phyloP scores from a whole-genome alignment of 2,888 invertebrate genomes.

The Enchytraeus crypticus region DNA sequence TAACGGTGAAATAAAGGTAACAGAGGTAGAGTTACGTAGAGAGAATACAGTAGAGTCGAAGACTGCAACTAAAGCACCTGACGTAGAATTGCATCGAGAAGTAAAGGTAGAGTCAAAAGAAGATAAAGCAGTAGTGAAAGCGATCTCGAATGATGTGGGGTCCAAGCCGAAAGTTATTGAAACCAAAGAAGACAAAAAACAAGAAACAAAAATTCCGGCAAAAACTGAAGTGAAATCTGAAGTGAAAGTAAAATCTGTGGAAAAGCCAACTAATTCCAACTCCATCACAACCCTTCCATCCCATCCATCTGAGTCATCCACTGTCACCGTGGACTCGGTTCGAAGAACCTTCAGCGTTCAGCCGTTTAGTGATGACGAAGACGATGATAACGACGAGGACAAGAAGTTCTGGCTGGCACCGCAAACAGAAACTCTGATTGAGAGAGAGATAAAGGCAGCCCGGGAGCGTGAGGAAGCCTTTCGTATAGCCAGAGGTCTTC shows the following conservation, averaged over 20 bases:
- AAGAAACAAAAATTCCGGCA: too few relatives aligned
- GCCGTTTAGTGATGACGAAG: not conserved
- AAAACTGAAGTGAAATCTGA: too few relatives aligned
- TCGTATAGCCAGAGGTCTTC: not conserved
- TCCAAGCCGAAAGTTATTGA: too few relatives aligned
- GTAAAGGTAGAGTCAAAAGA: not conserved
- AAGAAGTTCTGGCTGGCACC: not conserved
- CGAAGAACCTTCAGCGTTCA: not conserved
- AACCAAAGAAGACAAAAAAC: too few relatives aligned
- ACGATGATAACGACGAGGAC: not conserved
- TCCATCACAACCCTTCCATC: not conserved
- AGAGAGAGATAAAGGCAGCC: slow-evolving; percentile 1
- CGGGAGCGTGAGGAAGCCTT: slow-evolving; percentile 3
- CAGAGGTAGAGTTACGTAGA: not conserved
- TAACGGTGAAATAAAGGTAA: not conserved
- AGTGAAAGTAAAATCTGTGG: too few relatives aligned
- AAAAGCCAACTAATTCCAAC: too few relatives aligned
- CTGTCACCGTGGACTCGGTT: not conserved
- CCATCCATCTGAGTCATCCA: not conserved
- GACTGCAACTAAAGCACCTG: too few relatives aligned
- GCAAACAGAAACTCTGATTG: slow-evolving; percentile 1
- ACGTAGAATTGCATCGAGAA: too few relatives aligned
- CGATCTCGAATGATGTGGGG: not conserved
- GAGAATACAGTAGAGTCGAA: not conserved
- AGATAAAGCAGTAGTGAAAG: not conserved